Evolutionary conservation across 1,140 invertebrate genomes (phyloP), one percentile per base, ranked within the genome.

Genomic region (Drosophila persimilis): DNA sequence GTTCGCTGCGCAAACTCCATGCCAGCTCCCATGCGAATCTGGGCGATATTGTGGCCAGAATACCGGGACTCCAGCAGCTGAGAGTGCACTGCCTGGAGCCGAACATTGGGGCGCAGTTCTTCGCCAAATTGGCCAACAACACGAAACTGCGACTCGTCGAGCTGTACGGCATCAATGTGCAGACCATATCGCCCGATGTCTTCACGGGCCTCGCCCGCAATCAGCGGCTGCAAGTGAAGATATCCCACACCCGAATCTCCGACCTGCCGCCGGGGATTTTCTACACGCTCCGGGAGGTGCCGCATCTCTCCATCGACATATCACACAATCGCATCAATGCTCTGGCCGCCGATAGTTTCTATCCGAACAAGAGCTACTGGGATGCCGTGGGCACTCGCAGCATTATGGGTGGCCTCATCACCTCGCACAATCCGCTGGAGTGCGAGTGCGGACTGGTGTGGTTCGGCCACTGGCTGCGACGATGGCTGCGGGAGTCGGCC

Each of bases 401-500:
- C 76, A 89, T 92, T 90, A 64, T 92, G 96, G 97, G 97, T 83
- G 97, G 97, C 11, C 92, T 98, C 47, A 94, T 95, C 29, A 93
- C 97, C 63, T 94, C 95, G 6, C 95, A 96, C 44, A 98, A 98
- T 92, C 96, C 96, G 0, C 93, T 97, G 84, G 94, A 94, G 15
- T 98, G 97, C 79, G 96, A 97, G 73, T 98, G 97, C 88, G 96
- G 96, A 52, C 92, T 97, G 41, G 95, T 97, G 5, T 98, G 97
- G 97, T 93, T 97, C 26, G 96, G 96, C 1, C 94, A 96, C 48
- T 98, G 97, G 97, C 92, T 97, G 50, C 92, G 97, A 15, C 93
- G 97, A 31, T 97, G 97, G 96, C 92, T 96, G 4, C 92, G 96
- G 8, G 96, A 97, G 85, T 96, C 93, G 1, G 92, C 91, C 29